phyloP scores from a whole-genome alignment of 2,113 vertebrate genomes.

The Campylomormyrus numenius region DNA sequence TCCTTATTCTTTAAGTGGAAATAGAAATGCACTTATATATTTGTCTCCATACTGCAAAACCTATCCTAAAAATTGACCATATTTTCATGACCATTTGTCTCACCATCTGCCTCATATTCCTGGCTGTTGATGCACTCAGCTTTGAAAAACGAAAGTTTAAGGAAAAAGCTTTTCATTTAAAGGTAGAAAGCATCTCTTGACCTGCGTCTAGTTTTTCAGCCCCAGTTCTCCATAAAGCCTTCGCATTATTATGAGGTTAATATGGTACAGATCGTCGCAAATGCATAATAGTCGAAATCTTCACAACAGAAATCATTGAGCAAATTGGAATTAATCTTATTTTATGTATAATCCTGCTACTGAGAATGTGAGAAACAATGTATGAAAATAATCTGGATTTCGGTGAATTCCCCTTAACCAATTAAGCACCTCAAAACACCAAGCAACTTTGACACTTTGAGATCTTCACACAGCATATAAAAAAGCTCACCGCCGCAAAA shows the following conservation, averaged over 20 bases:
- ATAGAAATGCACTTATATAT: conserved; percentile 56
- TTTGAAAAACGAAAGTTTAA: background rate
- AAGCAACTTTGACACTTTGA: background rate
- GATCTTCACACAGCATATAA: background rate
- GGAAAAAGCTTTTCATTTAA: background rate
- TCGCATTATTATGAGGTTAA: background rate
- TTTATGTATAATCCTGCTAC: background rate
- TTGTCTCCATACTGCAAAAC: background rate
- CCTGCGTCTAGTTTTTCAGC: background rate
- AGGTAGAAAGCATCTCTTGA: background rate
- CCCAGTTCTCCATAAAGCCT: background rate
- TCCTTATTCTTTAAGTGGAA: conserved; percentile 92
- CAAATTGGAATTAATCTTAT: background rate
- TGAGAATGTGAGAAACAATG: background rate
- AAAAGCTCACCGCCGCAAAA: background rate
- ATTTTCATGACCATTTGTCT: background rate
- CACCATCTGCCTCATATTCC: background rate
- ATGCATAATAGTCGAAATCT: background rate
- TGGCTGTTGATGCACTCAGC: background rate
- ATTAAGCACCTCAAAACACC: background rate
- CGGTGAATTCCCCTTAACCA: background rate
- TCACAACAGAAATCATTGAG: background rate
- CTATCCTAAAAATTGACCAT: background rate
- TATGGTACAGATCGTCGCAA: background rate
- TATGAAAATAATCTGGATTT: background rate